phyloP scores from a whole-genome alignment of 1,140 invertebrate genomes.

The Drosophila saltans region DNA sequence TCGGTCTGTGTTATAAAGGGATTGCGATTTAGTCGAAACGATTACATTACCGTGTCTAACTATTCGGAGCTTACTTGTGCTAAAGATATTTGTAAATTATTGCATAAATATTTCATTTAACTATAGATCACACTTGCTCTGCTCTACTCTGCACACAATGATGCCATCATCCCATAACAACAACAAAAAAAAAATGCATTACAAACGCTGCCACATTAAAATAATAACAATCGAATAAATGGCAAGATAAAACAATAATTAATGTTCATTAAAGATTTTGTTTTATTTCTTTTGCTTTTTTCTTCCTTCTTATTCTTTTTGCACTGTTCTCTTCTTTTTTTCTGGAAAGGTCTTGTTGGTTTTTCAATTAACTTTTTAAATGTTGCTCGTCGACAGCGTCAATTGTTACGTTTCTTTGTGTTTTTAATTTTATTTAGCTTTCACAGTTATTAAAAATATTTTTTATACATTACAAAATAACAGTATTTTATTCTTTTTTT shows the following conservation, averaged over 20 bases:
- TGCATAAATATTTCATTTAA: slow-evolving; percentile 19
- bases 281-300: slow-evolving; percentile 63
- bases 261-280: slow-evolving; percentile 65
- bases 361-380: slow-evolving; percentile 54
- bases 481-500: slow-evolving; percentile 77
- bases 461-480: slow-evolving; percentile 83
- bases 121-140: slow-evolving; percentile 47
- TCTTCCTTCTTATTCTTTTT: slow-evolving; percentile 39
- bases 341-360: slow-evolving; percentile 68
- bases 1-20: background rate
- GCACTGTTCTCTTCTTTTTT: slow-evolving; percentile 41
- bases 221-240: slow-evolving; percentile 30
- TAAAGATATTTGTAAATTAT: slow-evolving; percentile 34
- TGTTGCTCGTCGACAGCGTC: slow-evolving; percentile 53
- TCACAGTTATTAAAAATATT: slow-evolving; percentile 84
- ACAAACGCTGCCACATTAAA: slow-evolving; percentile 55
- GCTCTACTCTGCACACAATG: slow-evolving; percentile 67
- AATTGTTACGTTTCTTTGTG: slow-evolving; percentile 63
- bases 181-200: slow-evolving; percentile 25
- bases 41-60: slow-evolving; percentile 42
- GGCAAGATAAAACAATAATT: slow-evolving; percentile 63
- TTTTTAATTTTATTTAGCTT: slow-evolving; percentile 83
- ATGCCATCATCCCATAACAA: slow-evolving; percentile 66
- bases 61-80: slow-evolving; percentile 12
- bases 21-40: background rate